Conservation (phyloP, 2,113 vertebrate species). For the Charina bottae region DNA sequence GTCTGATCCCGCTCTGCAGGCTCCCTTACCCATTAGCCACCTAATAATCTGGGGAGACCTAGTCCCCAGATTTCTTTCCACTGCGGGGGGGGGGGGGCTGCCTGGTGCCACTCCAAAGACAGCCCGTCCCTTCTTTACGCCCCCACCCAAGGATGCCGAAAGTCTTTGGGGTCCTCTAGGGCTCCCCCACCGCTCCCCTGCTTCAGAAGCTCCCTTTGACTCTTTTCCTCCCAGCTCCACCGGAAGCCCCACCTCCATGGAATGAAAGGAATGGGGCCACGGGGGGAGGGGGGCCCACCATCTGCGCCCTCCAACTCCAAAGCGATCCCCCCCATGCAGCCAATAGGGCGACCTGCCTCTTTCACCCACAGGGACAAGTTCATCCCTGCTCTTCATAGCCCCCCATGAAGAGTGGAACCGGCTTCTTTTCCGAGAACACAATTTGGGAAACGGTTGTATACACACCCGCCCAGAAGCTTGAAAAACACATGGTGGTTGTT, state of each 20-base stretch:
- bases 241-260: neutral
- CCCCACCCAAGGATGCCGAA: too few relatives aligned
- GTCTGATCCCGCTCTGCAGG: neutral
- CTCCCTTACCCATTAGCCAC: neutral
- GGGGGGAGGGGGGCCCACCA: neutral
- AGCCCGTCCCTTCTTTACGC: neutral
- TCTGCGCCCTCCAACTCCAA: neutral
- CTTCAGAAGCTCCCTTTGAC: neutral
- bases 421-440: neutral
- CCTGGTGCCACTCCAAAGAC: neutral
- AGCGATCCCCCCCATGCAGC: neutral
- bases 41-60: neutral
- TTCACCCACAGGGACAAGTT: neutral
- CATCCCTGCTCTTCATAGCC: neutral
- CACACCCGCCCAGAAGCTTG: neutral
- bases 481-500: neutral
- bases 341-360: neutral
- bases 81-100: too few relatives aligned
- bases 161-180: neutral
- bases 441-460: neutral
- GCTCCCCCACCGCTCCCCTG: neutral
- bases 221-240: neutral
- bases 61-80: neutral
- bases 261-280: slow-evolving; percentile 17
- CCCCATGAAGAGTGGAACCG: neutral